Evolutionary conservation across 37 sponge, comb jelly and placozoan genomes (phyloP).

Genomic region (Oscarella lobularis): DNA sequence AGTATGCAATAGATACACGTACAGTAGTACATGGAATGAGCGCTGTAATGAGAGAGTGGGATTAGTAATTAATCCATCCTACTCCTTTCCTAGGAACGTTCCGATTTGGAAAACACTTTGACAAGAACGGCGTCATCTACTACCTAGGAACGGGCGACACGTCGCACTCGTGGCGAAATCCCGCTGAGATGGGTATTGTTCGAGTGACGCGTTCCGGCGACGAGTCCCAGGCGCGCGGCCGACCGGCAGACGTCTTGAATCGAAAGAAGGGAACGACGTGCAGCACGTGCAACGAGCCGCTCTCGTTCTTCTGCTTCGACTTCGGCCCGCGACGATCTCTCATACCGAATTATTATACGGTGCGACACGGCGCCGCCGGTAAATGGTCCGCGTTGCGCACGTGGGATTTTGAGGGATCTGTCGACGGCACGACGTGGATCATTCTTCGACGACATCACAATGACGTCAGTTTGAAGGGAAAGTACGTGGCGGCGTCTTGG

Average conservation of each 20-base stretch:
- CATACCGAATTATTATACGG: not conserved
- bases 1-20: too few species aligned
- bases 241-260: not conserved
- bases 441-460: slow-evolving; percentile 51
- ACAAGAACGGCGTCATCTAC: not conserved
- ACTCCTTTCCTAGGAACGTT: not conserved
- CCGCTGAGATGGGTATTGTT: not conserved
- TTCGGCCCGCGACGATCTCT: not conserved
- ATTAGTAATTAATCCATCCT: too few species aligned
- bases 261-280: not conserved
- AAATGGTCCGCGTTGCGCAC: not conserved
- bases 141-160: not conserved
- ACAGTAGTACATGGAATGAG: too few species aligned
- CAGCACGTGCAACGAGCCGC: not conserved
- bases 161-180: not conserved
- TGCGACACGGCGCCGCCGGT: not conserved
- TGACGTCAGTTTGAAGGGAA: slow-evolving; percentile 54
- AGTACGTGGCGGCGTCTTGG: not conserved
- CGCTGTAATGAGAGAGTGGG: too few species aligned
- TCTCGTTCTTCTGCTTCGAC: not conserved
- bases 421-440: slow-evolving; percentile 83
- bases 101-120: not conserved
- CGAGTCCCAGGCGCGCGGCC: not conserved
- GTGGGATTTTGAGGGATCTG: slow-evolving; percentile 2
- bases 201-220: not conserved